A percentile compares a stretch with the other conserved stretches of the same genome.
Conservation (phyloP, 2,888 invertebrate genomes). For the Thera britannica region DNA sequence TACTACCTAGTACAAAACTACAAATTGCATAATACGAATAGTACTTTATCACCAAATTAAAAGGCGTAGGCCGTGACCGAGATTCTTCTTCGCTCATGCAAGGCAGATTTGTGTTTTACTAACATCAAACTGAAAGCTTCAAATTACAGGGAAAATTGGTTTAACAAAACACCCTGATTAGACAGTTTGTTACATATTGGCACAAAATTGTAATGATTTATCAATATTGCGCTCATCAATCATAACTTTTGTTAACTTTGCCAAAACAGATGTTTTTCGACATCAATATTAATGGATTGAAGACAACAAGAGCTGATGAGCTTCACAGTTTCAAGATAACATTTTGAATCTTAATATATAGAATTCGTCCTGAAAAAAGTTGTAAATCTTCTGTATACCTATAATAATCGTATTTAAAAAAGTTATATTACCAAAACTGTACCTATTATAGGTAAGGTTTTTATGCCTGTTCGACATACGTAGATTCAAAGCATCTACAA, state of each 20-base stretch:
- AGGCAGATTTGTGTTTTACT: neutral
- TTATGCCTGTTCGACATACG: too few species aligned
- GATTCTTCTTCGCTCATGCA: slow-evolving; percentile 10
- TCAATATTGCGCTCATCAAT: slow-evolving; percentile 12
- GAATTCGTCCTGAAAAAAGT: too few species aligned
- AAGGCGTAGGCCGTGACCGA: slow-evolving; percentile 10
- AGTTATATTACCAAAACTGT: too few species aligned
- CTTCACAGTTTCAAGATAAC: neutral
- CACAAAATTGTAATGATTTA: slow-evolving; percentile 1
- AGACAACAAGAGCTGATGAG: neutral
- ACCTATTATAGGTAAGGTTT: too few species aligned
- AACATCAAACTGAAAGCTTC: neutral
- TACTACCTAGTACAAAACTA: too few species aligned
- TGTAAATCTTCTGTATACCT: neutral
- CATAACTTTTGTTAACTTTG: slow-evolving; percentile 12
- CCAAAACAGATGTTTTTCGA: slow-evolving; percentile 4
- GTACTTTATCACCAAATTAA: slow-evolving; percentile 2
- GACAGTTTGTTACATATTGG: slow-evolving; percentile 3
- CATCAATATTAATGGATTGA: slow-evolving; percentile 1
- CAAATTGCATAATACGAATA: too few species aligned
- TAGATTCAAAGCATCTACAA: too few species aligned
- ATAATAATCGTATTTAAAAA: too few species aligned
- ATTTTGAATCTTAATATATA: neutral
- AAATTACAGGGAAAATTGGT: neutral
- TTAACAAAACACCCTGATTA: neutral